Conservation (phyloP, 2,113 vertebrate species). For the Alexandromys fortis region DNA sequence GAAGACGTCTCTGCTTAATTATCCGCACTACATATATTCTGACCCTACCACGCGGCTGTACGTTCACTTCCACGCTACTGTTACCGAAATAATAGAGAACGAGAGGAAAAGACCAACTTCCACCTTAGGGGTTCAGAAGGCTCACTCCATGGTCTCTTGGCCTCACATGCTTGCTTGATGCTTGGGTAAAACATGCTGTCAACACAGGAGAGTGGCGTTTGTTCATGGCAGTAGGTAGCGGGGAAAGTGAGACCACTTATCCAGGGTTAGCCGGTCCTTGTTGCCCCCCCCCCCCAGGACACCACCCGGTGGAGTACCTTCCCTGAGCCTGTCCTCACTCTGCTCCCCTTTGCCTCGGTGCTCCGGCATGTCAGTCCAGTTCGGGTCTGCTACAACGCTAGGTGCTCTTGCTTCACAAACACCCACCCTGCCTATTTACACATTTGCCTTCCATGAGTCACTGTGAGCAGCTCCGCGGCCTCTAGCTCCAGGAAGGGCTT, state of each 20-base stretch:
- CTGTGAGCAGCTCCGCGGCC: neutral
- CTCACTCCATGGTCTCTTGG: neutral
- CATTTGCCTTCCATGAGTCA: neutral
- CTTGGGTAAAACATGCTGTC: neutral
- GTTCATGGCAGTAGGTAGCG: neutral
- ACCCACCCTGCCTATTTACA: neutral
- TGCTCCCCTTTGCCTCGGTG: neutral
- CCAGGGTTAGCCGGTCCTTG: neutral
- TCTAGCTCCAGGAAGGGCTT: conserved; percentile 41
- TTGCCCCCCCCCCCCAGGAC: neutral
- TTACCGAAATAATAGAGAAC: neutral
- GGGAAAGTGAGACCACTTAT: neutral
- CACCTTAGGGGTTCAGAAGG: neutral
- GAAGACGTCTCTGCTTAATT: neutral
- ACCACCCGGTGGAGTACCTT: neutral
- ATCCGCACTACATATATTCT: neutral
- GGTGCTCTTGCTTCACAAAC: neutral
- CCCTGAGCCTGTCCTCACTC: too few species aligned
- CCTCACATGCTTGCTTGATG: too few species aligned
- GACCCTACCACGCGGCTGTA: neutral
- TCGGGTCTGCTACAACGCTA: neutral
- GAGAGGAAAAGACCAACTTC: neutral
- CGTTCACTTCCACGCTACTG: neutral
- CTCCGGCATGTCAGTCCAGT: neutral
- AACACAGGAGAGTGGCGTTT: neutral